phyloP scores from a whole-genome alignment of 2,113 vertebrate species.

The Oreochromis spilurus region DNA sequence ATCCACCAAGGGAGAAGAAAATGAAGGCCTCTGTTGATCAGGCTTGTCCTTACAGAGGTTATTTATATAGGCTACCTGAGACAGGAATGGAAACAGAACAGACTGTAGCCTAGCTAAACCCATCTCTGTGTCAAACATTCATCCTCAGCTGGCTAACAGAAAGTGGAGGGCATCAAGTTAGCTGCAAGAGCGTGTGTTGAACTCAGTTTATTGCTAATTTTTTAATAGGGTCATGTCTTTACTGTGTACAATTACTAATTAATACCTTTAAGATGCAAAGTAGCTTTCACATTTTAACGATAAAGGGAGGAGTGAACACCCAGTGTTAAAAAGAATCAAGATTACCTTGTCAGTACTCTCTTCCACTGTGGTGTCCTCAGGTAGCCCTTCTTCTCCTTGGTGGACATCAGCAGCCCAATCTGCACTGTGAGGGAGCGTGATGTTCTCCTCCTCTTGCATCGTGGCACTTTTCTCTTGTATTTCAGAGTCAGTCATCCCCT shows the following conservation, averaged over 20 bases:
- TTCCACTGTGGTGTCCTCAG: background rate
- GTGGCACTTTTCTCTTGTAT: background rate
- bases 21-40: constrained; percentile 38
- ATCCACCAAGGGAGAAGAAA: background rate
- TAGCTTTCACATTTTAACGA: background rate
- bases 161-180: background rate
- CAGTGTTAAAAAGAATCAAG: background rate
- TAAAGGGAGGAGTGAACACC: background rate
- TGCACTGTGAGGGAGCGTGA: background rate
- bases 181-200: background rate
- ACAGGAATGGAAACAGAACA: constrained; percentile 38
- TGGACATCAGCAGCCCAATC: background rate
- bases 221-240: background rate
- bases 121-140: background rate
- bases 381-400: constrained; percentile 12
- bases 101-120: constrained; percentile 21
- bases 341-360: constrained; percentile 54
- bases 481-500: background rate
- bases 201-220: background rate
- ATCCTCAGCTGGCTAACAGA: background rate
- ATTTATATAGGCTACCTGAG: constrained; percentile 52
- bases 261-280: background rate
- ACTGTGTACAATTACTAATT: background rate
- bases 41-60: constrained; percentile 52
- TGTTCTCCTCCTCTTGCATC: background rate